Evolutionary conservation across 2,113 vertebrate genomes (phyloP).

Genomic region (Psettodes erumei): DNA sequence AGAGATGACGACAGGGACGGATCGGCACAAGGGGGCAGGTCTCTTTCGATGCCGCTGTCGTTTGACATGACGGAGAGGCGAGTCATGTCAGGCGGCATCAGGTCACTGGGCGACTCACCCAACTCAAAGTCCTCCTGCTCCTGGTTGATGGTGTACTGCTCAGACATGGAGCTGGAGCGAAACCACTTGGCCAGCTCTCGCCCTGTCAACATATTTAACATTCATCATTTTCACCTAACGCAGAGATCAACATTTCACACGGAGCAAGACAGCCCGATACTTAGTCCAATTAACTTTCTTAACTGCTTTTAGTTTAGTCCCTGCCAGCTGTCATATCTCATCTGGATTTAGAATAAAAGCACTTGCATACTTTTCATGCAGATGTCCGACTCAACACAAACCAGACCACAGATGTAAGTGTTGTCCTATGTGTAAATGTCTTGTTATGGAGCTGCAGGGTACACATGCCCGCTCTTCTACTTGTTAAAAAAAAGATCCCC

Average conservation of each 20-base stretch:
- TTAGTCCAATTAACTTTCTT: background rate
- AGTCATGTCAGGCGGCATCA: slow-evolving; percentile 73
- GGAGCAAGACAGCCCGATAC: background rate
- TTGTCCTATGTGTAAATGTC: background rate
- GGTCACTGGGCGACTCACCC: slow-evolving; percentile 78
- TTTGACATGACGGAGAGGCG: slow-evolving; percentile 90
- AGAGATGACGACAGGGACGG: background rate
- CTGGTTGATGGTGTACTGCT: slow-evolving; percentile 75
- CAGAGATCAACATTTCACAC: background rate
- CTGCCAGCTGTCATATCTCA: background rate
- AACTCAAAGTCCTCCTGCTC: slow-evolving; percentile 83
- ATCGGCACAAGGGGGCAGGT: slow-evolving; percentile 80
- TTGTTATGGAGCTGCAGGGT: background rate
- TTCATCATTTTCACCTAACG: background rate
- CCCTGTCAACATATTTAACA: slow-evolving; percentile 81
- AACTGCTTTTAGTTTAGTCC: slow-evolving; percentile 2
- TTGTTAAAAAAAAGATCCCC: background rate
- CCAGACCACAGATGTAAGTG: background rate
- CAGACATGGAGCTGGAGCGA: slow-evolving; percentile 76
- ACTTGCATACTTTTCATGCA: background rate
- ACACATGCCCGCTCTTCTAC: background rate
- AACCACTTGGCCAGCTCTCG: slow-evolving; percentile 88
- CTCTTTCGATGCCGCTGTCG: slow-evolving; percentile 94
- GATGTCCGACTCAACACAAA: background rate
- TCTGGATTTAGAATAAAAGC: background rate